Evolutionary conservation across 2,113 vertebrate species (phyloP).

Genomic region (Nothobranchius furzeri): DNA sequence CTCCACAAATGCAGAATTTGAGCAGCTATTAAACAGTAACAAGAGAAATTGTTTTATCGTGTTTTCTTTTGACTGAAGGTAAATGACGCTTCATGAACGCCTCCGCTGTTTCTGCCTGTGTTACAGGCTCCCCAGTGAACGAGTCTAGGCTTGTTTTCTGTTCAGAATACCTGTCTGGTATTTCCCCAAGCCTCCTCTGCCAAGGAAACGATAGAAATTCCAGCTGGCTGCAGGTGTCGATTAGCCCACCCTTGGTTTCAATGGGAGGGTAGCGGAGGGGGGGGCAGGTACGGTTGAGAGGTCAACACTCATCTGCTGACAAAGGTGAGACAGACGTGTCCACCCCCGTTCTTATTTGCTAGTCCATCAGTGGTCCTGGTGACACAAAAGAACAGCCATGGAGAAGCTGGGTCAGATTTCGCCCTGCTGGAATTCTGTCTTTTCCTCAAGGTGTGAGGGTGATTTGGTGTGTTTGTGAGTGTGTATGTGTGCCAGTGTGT

Average conservation of each 20-base stretch:
- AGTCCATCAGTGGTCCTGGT: constrained; percentile 56
- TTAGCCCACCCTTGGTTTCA: constrained; percentile 50
- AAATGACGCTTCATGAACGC: constrained; percentile 35
- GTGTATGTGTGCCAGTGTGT: background rate
- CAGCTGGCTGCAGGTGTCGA: constrained; percentile 61
- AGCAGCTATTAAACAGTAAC: constrained; percentile 29
- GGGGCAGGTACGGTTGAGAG: constrained; percentile 34
- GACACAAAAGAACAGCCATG: constrained; percentile 37
- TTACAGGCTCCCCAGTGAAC: constrained; percentile 32
- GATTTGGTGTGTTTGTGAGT: constrained; percentile 4
- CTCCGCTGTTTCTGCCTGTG: constrained; percentile 36
- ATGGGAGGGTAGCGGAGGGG: constrained; percentile 32
- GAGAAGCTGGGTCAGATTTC: constrained; percentile 47
- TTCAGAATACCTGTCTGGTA: constrained; percentile 59
- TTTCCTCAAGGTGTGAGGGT: constrained; percentile 8
- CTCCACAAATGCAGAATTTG: constrained; percentile 8
- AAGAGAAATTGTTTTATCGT: constrained; percentile 34
- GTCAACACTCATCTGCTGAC: constrained; percentile 55
- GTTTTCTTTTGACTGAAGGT: constrained; percentile 3
- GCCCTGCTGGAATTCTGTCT: background rate
- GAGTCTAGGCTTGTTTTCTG: constrained; percentile 65
- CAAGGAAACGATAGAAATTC: constrained; percentile 68
- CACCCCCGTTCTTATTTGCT: constrained; percentile 54
- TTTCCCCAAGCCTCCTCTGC: constrained; percentile 40
- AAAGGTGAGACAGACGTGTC: constrained; percentile 47